phyloP scores from a whole-genome alignment of 2,113 vertebrate genomes.

The Burhinus bistriatus region DNA sequence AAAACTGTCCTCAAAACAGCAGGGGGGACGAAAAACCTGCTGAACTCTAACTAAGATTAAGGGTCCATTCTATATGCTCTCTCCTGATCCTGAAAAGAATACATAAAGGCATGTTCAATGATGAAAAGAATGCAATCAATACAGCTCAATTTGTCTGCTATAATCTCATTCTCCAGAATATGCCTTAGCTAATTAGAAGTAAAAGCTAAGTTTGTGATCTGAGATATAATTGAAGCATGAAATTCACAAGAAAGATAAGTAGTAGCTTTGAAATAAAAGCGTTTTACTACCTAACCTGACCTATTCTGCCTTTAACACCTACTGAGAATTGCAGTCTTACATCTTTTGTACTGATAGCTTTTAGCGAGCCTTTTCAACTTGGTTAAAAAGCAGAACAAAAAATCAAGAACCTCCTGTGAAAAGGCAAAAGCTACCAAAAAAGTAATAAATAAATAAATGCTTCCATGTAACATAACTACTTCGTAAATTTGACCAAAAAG shows the following conservation, averaged over 20 bases:
- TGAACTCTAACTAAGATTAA: slow-evolving; percentile 29
- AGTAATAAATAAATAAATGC: not conserved
- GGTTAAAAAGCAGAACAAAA: slow-evolving; percentile 46
- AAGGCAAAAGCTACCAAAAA: not conserved
- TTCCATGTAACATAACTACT: not conserved
- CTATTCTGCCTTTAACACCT: slow-evolving; percentile 23
- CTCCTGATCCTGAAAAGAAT: slow-evolving; percentile 43
- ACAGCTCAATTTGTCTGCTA: slow-evolving; percentile 48
- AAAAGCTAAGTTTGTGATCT: slow-evolving; percentile 53
- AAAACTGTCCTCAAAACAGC: not conserved
- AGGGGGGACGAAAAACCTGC: not conserved
- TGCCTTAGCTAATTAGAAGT: slow-evolving; percentile 66
- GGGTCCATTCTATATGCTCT: not conserved
- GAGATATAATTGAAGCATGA: slow-evolving; percentile 35
- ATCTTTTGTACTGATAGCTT: slow-evolving; percentile 19
- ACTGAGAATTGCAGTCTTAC: slow-evolving; percentile 12
- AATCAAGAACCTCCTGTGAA: not conserved
- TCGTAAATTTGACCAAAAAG: not conserved
- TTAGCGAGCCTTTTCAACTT: slow-evolving; percentile 34
- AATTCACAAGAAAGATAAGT: slow-evolving; percentile 52
- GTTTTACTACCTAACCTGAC: slow-evolving; percentile 14
- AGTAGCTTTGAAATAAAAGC: slow-evolving; percentile 43
- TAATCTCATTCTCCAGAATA: slow-evolving; percentile 49
- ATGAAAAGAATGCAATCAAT: slow-evolving; percentile 63
- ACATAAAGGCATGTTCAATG: slow-evolving; percentile 6